These are phyloP conservation scores for Pammene fasciana DNA, from an alignment of 2,888 invertebrate species.

Conservation along the genomic window DNA sequence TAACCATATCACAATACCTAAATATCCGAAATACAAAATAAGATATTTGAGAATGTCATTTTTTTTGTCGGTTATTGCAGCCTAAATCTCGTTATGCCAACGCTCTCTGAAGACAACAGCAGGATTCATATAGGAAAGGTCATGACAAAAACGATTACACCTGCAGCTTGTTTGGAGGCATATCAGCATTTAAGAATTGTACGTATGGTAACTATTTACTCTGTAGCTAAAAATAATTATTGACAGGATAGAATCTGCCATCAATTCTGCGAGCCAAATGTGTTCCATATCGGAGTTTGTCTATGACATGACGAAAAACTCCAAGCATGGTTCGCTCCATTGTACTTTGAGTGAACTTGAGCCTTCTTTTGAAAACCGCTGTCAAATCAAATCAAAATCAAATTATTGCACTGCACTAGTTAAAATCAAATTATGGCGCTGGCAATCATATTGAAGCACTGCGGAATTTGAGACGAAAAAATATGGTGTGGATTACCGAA, in stretches of 20 bases:
- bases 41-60: neutral
- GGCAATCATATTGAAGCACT: too few relatives aligned
- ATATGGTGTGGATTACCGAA: too few relatives aligned
- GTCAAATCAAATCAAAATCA: too few relatives aligned
- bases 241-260: neutral
- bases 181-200: slow-evolving; percentile 9
- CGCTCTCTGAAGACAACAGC: slow-evolving; percentile 1
- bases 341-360: too few relatives aligned
- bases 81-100: neutral
- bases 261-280: neutral
- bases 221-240: neutral
- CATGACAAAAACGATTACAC: neutral
- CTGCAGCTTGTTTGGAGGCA: neutral
- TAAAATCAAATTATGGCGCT: too few relatives aligned
- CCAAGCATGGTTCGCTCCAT: too few relatives aligned
- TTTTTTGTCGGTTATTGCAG: neutral
- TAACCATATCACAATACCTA: too few relatives aligned
- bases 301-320: too few relatives aligned
- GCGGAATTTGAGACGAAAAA: too few relatives aligned
- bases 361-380: too few relatives aligned
- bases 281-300: too few relatives aligned
- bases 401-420: too few relatives aligned
- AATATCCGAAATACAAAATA: neutral
- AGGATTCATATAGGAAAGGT: slow-evolving; percentile 5
- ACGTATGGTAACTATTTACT: neutral